Base-by-base conservation (phyloP, 2,113 vertebrate genomes). In the Phrynosoma blainvillii region DNA sequence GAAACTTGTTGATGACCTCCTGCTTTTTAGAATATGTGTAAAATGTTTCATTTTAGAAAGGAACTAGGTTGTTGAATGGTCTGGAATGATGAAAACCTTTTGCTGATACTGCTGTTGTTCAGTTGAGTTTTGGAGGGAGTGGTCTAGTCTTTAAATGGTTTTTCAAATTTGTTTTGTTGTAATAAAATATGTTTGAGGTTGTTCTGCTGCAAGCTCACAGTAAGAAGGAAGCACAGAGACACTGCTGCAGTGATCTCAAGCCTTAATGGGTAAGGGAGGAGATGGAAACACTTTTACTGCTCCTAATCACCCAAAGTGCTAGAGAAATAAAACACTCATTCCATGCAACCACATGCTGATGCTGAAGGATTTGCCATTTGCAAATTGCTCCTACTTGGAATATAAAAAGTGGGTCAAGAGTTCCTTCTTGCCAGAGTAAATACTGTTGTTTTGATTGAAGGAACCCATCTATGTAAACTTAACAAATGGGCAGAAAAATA, bases 351-450 rank as follows among this genome's bases (percentile, higher is more conserved):
- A 36, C 71, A 76, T 70, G 71, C 47, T 77, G 68, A 76, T 89
- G 23, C 42, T 70, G 32, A 18, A 70, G 32, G 32, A 47, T 82
- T 86, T 86, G 27, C 42, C 79, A 82, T 70, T 82, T 86, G 16
- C 71, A 82, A 82, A 89, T 86, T 76, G 56, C 79, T 86, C 84
- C 71, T 86, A 68, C 47, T 62, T 80, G 56, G 65, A 68, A 82
- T 66, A 86, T 56, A 86, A 86, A 59, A 56, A 82, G 6, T 70
- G 79, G 79, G 79, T 86, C 71, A 89, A 75, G 71, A 86, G 80
- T 36, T 32, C 25, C n/a, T 79, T 66, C 70, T 85, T 80, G 20
- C 18, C 10, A 40, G 47, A 84, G 65, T 68, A 42, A 79, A 47
- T 30, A 76, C 47, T 81, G 25, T n/a, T 70, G 59, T 84, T 84